Base-by-base conservation (phyloP, 2,113 vertebrate genomes). In the Hyperopisus bebe region DNA sequence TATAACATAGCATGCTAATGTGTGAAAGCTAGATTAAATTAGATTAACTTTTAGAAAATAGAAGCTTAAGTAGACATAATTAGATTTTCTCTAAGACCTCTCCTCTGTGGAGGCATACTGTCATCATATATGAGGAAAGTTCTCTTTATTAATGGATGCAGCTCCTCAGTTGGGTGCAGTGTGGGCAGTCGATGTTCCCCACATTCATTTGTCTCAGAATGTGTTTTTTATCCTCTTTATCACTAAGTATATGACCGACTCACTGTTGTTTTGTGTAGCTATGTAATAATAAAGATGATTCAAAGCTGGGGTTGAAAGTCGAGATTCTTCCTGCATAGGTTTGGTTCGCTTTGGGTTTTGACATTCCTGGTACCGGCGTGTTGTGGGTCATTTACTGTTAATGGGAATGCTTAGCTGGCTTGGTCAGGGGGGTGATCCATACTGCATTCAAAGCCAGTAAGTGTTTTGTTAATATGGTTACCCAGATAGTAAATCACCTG, bases 201-300 rank as follows among this genome's bases (percentile, higher is more conserved):
- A 90, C 95, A 53, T 84, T 47, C 92, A 97, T 92, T 91, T 90
- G 89, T 91, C 88, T 87, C 88, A 53, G 86, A 90, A 48, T 89
- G 51, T 85, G 70, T 24, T 31, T 21, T 21, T 47, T 47, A n/a
- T 47, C 31, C 15, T 51, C 47, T 35, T 4, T 17, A 55, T 53
- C 17, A 5, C 13, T 50, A 19, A 39, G 55, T 87, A 21, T 53
- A 87, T 87, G 47, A 8, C 50, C 15, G 2, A 24, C 44, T 50
- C 21, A 13, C 90, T 92, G 91, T 92, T 92, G 90, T 90, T 91
- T 83, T 84, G 77, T 91, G 89, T 66, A 87, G 87, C 13, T 86
- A 47, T 89, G 80, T 91, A 92, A 92, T 90, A 90, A 84, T 92
- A 91, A 90, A 92, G 90, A 91, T 92, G 62, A 90, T 90, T 46